Evolutionary conservation across 2,888 invertebrate species (phyloP), one percentile per base, ranked within the genome.

Genomic region (Mylabris sibirica): DNA sequence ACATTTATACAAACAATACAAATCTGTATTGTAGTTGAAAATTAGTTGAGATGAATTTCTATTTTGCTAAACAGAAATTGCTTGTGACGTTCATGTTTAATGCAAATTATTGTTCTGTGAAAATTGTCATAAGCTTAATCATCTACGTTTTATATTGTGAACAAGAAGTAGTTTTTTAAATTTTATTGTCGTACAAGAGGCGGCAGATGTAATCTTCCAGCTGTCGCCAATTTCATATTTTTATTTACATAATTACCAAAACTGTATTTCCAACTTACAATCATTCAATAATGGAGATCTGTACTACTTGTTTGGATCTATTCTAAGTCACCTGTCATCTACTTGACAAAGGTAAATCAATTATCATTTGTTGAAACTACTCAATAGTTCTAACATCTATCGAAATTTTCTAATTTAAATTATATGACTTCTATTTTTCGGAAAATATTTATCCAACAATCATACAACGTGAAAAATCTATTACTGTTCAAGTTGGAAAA

Each of bases 261-360:
- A 17, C 14, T 44, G 17, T 38, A 38, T 38, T 38, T n/a, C n/a
- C n/a, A n/a, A n/a, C n/a, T n/a, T 14, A 14, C 38, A 38, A 38
- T 17, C n/a, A n/a, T 6, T 41, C 14, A 14, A 41, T 4, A 41
- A n/a, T n/a, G 5, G 35, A 35, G 1, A 49, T 2, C 49, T 8
- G 1, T 20, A n/a, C n/a, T 20, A 44, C 44, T 8, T 3, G 17
- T 17, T n/a, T 20, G 20, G 8, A 57, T 57, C 57, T 22, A 57
- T 57, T 57, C 22, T 24, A 57, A 57, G 57, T 22, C 24, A 57
- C 57, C 24, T 57, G 57, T 57, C 57, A 57, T 24, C 9, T 12
- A 9, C 22, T 57, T 57, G 57, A 57, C 24, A 11, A 20, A 49
- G 49, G 49, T 49, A 49, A 17, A 49, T 20, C 1, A n/a, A 44